Base-by-base conservation (phyloP, 1,140 invertebrate genomes). In the Meloidogyne exigua region DNA sequence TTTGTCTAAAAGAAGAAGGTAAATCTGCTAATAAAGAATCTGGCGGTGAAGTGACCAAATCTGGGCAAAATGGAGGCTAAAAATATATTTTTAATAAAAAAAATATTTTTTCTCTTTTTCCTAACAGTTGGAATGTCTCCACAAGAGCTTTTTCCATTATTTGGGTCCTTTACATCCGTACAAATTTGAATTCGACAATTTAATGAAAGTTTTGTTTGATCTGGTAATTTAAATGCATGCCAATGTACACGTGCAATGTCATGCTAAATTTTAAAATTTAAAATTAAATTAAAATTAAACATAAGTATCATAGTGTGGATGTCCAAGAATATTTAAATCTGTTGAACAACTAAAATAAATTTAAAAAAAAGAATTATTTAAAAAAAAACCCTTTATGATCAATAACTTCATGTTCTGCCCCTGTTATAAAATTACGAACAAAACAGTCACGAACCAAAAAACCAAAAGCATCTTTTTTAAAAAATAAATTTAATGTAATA, bases 301-400 rank as follows among this genome's bases (percentile, higher is more conserved):
- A 66, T 85, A 88, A 26, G 86, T 87, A 80, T 87, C 86, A 72
- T 87, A 87, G 39, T 86, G 84, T 0, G 84, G 86, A 77, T 87
- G 86, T 7, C 69, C 83, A 28, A 87, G 72, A 62, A 87, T 86
- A 42, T 85, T 84, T 62, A 87, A 78, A 76, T 87, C 85, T 3
- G 83, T 84, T 21, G 85, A 87, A 74, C 85, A 87, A 18, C 84
- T 84, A 23, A 67, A 83, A 70, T 13, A 25, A 76, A 64, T 15
- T 32, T 32, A 42, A 25, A 76, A 70, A 75, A n/a, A 15, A 23
- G 26, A 9, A 49, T 49, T 11, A n/a, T n/a, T 26, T 28, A 49
- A 23, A 9, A 18, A 82, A 72, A 36, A 28, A 84, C 81, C 84
- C 85, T 68, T 80, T 71, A 23, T 79, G 62, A 76, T 87, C 85